A percentile compares a stretch with the other conserved stretches of the same genome.
Evolutionary conservation across 2,797 vertebrate species (phyloP).

Genomic region (Aythya fuligula): DNA sequence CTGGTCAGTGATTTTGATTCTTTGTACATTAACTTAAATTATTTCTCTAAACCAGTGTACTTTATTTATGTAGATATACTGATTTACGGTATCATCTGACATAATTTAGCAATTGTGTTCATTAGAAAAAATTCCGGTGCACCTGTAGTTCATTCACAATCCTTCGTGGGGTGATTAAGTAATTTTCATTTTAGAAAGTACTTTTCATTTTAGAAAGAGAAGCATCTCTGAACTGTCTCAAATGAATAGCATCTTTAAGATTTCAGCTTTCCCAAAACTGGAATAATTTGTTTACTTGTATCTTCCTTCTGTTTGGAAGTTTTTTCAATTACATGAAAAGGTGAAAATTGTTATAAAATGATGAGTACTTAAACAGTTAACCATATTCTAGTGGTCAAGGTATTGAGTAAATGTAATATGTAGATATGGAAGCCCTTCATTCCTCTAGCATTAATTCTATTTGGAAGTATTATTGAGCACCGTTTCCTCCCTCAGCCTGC

Average conservation of each 20-base stretch:
- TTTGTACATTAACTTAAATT: neutral
- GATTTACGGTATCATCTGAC: neutral
- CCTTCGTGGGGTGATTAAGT: neutral
- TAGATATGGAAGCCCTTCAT: neutral
- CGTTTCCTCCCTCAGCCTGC: neutral
- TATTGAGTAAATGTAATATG: neutral
- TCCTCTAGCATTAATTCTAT: neutral
- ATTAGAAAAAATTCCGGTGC: neutral
- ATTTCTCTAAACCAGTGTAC: neutral
- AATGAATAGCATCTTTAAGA: neutral
- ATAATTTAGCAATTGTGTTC: neutral
- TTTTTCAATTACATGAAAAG: neutral
- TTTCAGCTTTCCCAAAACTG: neutral
- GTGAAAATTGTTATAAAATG: neutral
- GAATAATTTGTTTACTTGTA: neutral
- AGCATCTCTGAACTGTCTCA: neutral
- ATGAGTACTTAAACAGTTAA: neutral
- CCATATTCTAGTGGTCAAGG: neutral
- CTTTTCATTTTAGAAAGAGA: neutral
- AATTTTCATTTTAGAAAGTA: neutral
- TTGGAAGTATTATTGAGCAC: neutral
- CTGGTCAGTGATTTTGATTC: constrained; percentile 82
- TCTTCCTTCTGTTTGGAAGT: neutral
- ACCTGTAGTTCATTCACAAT: neutral
- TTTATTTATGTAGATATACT: neutral